Percentiles rank a stretch among this genome's conserved stretches.
Conservation (phyloP, 2,888 invertebrate species). For the Lochmaea capreae region DNA sequence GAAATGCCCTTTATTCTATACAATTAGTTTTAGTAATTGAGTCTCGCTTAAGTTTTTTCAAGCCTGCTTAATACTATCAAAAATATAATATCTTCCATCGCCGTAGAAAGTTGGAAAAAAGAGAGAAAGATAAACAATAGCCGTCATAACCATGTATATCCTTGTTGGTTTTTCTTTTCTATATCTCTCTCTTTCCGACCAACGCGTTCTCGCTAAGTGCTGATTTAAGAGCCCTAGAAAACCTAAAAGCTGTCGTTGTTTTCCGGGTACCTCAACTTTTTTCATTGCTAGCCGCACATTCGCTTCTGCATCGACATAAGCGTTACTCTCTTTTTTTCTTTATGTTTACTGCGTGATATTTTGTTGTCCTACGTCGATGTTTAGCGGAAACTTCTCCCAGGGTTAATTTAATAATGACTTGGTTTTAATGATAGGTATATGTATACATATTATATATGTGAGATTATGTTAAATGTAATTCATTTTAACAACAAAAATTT, state of each 20-base stretch:
- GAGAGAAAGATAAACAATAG: conserved; percentile 28
- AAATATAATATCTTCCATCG: conserved; percentile 20
- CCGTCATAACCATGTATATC: conserved; percentile 30
- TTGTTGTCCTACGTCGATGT: not conserved
- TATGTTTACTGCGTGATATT: not conserved
- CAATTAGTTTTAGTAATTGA: not conserved
- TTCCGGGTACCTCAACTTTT: conserved; percentile 44
- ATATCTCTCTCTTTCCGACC: conserved; percentile 9
- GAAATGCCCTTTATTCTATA: not conserved
- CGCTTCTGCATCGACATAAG: conserved; percentile 13
- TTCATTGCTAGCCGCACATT: conserved; percentile 44
- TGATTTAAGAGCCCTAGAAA: conserved; percentile 47
- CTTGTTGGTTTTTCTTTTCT: conserved; percentile 15
- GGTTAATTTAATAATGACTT: not conserved
- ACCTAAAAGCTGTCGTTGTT: conserved; percentile 46
- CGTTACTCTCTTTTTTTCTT: conserved; percentile 4
- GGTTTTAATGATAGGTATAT: too few relatives aligned
- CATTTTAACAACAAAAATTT: too few relatives aligned
- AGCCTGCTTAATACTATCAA: conserved; percentile 27
- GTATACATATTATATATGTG: too few relatives aligned
- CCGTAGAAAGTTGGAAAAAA: conserved; percentile 2
- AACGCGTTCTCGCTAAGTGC: conserved; percentile 27
- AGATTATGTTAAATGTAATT: too few relatives aligned
- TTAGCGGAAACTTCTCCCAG: not conserved
- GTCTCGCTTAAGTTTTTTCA: not conserved